phyloP scores from a whole-genome alignment of 2,113 vertebrate species.

The Arizona elegans region DNA sequence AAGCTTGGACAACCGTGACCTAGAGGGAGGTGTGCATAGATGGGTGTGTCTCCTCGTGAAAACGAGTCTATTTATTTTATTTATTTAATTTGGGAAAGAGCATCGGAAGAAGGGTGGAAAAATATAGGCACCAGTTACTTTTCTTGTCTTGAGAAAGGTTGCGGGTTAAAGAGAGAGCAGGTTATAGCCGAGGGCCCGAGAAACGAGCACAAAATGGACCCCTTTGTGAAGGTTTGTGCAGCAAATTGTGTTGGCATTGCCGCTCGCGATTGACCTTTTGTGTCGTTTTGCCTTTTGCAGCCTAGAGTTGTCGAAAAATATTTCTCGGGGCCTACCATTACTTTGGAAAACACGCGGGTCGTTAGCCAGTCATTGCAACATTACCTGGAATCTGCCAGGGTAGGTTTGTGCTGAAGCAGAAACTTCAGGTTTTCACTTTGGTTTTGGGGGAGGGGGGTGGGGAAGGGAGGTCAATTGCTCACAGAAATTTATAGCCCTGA shows the following conservation, averaged over 20 bases:
- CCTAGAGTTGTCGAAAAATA: conserved; percentile 96
- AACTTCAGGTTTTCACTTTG: not conserved
- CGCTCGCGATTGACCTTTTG: too few species aligned
- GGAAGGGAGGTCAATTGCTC: not conserved
- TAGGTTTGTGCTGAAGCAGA: conserved; percentile 61
- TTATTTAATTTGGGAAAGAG: not conserved
- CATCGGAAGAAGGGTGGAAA: not conserved
- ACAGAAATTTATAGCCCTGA: not conserved
- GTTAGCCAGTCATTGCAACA: conserved; percentile 97
- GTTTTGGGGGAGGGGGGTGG: not conserved
- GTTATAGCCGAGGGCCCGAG: not conserved
- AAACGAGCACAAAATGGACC: too few species aligned
- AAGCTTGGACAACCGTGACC: too few species aligned
- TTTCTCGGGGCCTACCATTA: conserved; percentile 97
- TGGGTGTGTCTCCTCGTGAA: not conserved
- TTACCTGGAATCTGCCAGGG: conserved; percentile 93
- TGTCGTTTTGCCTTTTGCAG: conserved; percentile 62
- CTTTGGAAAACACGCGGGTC: conserved; percentile 94
- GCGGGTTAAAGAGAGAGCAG: not conserved
- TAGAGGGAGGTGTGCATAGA: not conserved
- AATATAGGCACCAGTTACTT: not conserved
- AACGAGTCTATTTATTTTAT: too few species aligned
- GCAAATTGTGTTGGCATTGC: too few species aligned
- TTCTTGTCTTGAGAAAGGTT: too few species aligned
- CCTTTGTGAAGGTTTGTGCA: not conserved